Conservation (phyloP, 92 coral and sea anemone genomes). For the Scolanthus callimorphus region DNA sequence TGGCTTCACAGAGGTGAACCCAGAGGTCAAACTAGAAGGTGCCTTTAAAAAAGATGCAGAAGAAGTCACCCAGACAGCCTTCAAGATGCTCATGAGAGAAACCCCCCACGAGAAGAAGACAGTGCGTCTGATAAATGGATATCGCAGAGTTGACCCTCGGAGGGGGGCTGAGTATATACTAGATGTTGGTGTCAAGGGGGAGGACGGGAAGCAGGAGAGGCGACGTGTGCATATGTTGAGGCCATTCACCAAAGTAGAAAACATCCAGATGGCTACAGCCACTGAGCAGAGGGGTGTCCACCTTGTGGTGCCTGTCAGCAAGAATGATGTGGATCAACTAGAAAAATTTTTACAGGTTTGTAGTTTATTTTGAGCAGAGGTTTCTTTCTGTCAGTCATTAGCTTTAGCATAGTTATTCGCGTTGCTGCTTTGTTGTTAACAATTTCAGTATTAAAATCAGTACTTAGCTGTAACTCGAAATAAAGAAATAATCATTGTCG, state of each 20-base stretch:
- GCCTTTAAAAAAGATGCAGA: conserved; percentile 81
- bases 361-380: too few relatives aligned
- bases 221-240: conserved; percentile 87
- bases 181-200: conserved; percentile 68
- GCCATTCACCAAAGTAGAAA: conserved; percentile 91
- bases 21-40: conserved; percentile 60
- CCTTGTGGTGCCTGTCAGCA: conserved; percentile 79
- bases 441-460: too few relatives aligned
- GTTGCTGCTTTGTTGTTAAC: too few relatives aligned
- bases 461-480: too few relatives aligned
- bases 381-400: too few relatives aligned
- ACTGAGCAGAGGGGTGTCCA: conserved; percentile 94
- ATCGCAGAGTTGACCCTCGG: conserved; percentile 86
- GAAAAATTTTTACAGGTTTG: conserved; percentile 45
- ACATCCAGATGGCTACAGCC: conserved; percentile 87
- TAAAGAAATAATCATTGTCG: too few relatives aligned
- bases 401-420: too few relatives aligned
- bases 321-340: conserved; percentile 49
- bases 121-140: conserved; percentile 76
- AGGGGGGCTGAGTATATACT: conserved; percentile 94
- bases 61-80: conserved; percentile 81
- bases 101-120: conserved; percentile 43
- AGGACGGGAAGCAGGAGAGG: conserved; percentile 38
- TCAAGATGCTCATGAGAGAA: conserved; percentile 87
- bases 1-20: conserved; percentile 82